A percentile compares a stretch with the other conserved stretches of the same genome.
These are phyloP conservation scores for Chiloscyllium punctatum DNA, from an alignment of 2,797 vertebrate species.

Conservation along the genomic window DNA sequence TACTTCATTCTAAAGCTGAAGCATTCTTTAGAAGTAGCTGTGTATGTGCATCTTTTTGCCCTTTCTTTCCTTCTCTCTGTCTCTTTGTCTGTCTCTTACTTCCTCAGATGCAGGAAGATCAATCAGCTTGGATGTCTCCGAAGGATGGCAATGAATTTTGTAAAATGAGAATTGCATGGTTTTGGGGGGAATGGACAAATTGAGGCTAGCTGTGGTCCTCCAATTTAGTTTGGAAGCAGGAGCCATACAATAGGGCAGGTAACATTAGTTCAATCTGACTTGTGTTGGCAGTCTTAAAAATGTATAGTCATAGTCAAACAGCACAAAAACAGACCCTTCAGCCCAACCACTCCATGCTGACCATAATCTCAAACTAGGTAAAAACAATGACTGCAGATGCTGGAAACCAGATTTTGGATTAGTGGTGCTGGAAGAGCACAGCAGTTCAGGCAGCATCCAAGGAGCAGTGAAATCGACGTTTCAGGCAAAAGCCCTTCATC, in stretches of 20 bases:
- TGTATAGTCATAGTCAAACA: too few species aligned
- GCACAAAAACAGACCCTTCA: too few species aligned
- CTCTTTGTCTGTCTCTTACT: background rate
- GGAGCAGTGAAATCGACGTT: too few species aligned
- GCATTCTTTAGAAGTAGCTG: background rate
- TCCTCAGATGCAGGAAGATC: background rate
- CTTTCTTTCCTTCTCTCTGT: background rate
- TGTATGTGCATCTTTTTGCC: background rate
- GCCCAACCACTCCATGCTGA: too few species aligned
- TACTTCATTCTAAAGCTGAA: background rate
- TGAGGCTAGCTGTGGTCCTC: background rate
- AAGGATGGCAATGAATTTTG: background rate
- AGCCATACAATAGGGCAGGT: background rate
- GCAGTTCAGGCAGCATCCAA: too few species aligned
- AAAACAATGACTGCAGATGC: too few species aligned
- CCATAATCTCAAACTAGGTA: too few species aligned
- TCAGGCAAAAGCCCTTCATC: too few species aligned
- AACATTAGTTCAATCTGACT: background rate
- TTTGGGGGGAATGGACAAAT: background rate
- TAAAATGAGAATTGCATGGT: background rate
- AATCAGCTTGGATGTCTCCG: background rate
- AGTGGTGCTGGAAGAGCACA: too few species aligned
- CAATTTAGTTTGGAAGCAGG: background rate
- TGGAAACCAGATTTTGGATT: too few species aligned
- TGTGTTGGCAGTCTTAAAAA: background rate